Evolutionary conservation across 2,888 invertebrate genomes (phyloP), one percentile per base, ranked within the genome.

Genomic region (Orthosia cruda): DNA sequence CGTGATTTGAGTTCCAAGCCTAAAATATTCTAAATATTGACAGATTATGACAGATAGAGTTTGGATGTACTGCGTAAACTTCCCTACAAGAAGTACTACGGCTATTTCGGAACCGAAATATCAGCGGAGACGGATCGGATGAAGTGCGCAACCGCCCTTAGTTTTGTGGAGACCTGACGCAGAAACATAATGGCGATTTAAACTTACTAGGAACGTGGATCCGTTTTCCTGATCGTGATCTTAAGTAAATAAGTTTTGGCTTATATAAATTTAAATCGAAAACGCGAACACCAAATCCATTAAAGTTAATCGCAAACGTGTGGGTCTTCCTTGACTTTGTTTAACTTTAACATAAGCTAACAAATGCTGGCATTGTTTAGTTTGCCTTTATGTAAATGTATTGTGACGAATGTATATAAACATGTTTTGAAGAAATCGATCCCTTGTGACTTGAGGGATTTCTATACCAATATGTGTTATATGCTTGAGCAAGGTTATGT

Each of bases 291-390:
- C 79, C 40, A 67, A 76, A 71, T 62, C 23, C 52, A 63, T 79
- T 61, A 49, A 77, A 77, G 57, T 80, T 67, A 69, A 73, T 83
- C 61, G 20, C 9, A 3, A 66, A 11, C 50, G 73, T 58, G 65
- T 61, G 64, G 66, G 82, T 75, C 72, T 83, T 85, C 87, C 68
- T 59, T 50, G 66, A 77, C 80, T 85, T 87, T 84, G 81, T 71
- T 72, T 54, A 78, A 83, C 63, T 80, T 84, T 77, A 67, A 77
- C 70, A 68, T 70, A 75, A 70, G 55, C 68, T 78, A 86, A 84
- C 80, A 84, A 85, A 74, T 68, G 73, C 73, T 18, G 32, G 23
- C 68, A 81, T 81, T 87, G 85, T 88, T 81, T 65, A 77, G 71
- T 55, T 76, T 55, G 47, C 61, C 63, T 81, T 85, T 87, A 83